Percentiles rank a stretch among this genome's conserved stretches.
Evolutionary conservation across 2,797 vertebrate species (phyloP).

Genomic region (Macropus fuliginosus): DNA sequence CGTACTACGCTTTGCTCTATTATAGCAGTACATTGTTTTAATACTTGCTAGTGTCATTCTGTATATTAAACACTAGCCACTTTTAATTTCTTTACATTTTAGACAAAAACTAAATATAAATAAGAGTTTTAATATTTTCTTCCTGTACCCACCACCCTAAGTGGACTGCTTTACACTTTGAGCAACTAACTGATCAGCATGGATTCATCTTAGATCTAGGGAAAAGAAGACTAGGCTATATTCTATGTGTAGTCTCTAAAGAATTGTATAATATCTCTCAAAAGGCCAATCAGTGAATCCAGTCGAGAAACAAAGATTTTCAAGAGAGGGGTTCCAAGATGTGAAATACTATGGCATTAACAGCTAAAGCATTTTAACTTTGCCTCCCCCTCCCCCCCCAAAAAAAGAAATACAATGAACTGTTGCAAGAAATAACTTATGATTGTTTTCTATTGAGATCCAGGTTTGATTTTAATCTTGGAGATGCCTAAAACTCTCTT

Average conservation of each 20-base stretch:
- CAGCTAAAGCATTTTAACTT: neutral
- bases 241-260: neutral
- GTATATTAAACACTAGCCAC: neutral
- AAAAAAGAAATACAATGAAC: neutral
- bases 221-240: neutral
- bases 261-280: neutral
- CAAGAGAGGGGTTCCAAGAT: neutral
- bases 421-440: neutral
- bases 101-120: neutral
- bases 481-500: neutral
- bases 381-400: neutral
- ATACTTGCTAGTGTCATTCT: neutral
- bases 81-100: neutral
- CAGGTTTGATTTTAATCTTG: neutral
- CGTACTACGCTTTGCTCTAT: neutral
- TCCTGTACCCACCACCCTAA: neutral
- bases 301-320: neutral
- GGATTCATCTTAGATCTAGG: neutral
- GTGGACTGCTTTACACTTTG: neutral
- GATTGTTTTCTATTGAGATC: neutral
- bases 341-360: neutral
- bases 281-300: neutral
- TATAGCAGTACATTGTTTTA: neutral
- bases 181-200: neutral
- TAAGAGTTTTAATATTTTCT: neutral